Base-by-base conservation (phyloP, 1,140 invertebrate species). In the Mycetomoellerius zeteki region DNA sequence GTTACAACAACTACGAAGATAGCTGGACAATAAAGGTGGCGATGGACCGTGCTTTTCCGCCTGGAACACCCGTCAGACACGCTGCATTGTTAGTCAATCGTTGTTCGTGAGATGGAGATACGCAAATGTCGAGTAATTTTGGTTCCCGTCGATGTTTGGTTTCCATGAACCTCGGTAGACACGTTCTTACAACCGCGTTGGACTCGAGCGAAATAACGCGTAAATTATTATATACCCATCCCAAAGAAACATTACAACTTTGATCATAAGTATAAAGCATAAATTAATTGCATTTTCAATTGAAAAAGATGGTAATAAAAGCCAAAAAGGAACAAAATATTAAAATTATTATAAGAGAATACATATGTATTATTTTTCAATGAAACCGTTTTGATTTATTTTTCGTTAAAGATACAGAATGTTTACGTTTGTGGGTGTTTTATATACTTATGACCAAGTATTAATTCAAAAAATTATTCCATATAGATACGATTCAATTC, bases 81-180 rank as follows among this genome's bases (percentile, higher is more conserved):
- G 37, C 54, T 2, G 54, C 27, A 73, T 64, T 72, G 80, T 82
- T 84, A 62, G 54, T 73, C 80, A 73, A 72, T 82, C 80, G 54
- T 73, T 54, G 69, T n/a, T 72, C 52, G 65, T n/a, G 30, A 84
- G 78, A 81, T 81, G 78, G 52, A 60, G 80, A 84, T 73, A 73
- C 58, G 54, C 27, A 84, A 84, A 73, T 60, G 80, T 30, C 54
- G 33, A 37, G 1, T 24, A 73, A 84, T 58, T 58, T 60, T 4
- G 37, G 54, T 14, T 47, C 10, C 64, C 24, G 50, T 58, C 77
- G 64, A 47, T 33, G 47, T 37, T 81, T 27, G 14, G 43, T n/a
- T 58, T 65, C 76, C 76, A 27, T 27, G 19, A 27, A 33, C 14
- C 33, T 60, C 33, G 30, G 21, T 60, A 60, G 54, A 37, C 33